Evolutionary conservation across 2,888 invertebrate genomes (phyloP).

Genomic region (Bruchidius siliquastri): DNA sequence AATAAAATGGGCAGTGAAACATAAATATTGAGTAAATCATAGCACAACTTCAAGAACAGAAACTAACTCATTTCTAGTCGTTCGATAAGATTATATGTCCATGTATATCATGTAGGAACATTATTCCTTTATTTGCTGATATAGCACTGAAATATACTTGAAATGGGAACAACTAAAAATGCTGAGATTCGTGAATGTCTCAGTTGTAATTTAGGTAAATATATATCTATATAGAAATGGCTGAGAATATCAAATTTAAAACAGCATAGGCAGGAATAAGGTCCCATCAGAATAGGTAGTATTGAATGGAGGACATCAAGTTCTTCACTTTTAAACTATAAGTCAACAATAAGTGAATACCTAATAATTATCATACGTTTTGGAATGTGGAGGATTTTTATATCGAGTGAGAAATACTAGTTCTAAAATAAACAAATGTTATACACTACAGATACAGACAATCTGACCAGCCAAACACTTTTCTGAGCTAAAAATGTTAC

Average conservation of each 20-base stretch:
- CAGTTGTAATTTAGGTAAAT: neutral
- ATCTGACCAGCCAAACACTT: neutral
- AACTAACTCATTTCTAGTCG: no score
- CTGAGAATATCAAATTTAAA: no score
- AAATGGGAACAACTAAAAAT: neutral
- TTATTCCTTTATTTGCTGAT: no score
- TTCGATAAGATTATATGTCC: no score
- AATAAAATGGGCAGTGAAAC: no score
- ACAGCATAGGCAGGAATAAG: no score
- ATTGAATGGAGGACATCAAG: no score
- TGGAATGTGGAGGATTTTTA: neutral
- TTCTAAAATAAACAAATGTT: neutral
- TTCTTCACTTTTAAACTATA: neutral
- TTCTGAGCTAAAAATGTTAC: neutral
- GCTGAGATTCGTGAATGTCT: neutral
- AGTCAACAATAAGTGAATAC: neutral
- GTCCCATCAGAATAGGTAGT: no score
- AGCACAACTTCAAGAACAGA: no score
- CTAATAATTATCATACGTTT: neutral
- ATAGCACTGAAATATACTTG: neutral
- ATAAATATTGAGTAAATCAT: no score
- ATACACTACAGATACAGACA: neutral
- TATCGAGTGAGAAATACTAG: neutral
- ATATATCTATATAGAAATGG: no score
- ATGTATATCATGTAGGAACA: no score